A percentile compares a stretch with the other conserved stretches of the same genome.
Evolutionary conservation across 2,888 invertebrate species (phyloP).

Genomic region (Cataglyphis rosenhaueri): DNA sequence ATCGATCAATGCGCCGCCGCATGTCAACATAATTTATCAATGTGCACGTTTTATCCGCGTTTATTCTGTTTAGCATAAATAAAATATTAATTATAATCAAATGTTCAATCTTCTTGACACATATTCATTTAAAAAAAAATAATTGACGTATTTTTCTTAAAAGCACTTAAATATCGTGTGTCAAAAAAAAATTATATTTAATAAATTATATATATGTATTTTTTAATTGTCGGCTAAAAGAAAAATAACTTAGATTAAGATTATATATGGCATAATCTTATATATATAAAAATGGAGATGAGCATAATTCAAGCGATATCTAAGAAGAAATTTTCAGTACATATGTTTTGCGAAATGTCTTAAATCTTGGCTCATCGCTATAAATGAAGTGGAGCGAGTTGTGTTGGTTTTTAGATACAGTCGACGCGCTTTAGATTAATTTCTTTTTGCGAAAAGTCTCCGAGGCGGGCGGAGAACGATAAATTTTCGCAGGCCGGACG

Average conservation of each 20-base stretch:
- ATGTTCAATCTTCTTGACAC: background rate
- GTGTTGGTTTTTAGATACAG: background rate
- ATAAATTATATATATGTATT: background rate
- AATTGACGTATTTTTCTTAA: background rate
- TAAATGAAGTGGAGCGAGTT: background rate
- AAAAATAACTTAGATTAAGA: background rate
- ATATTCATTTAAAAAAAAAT: background rate
- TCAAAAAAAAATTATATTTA: background rate
- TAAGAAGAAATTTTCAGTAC: background rate
- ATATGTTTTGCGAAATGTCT: background rate
- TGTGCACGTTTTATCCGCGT: background rate
- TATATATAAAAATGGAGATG: background rate
- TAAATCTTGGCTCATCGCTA: background rate
- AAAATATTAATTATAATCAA: conserved; percentile 17
- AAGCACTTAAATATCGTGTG: background rate
- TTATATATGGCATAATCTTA: background rate
- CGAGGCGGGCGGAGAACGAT: conserved; percentile 13
- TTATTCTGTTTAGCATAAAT: background rate
- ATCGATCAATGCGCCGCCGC: conserved; percentile 9
- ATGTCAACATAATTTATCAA: conserved; percentile 22
- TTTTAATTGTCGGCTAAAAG: background rate
- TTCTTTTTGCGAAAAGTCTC: conserved; percentile 15
- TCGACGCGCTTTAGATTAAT: conserved; percentile 10
- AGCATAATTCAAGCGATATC: background rate
- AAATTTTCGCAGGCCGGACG: conserved; percentile 46